Evolutionary conservation across 2,113 vertebrate species (phyloP).

Genomic region (Pituophis catenifer): DNA sequence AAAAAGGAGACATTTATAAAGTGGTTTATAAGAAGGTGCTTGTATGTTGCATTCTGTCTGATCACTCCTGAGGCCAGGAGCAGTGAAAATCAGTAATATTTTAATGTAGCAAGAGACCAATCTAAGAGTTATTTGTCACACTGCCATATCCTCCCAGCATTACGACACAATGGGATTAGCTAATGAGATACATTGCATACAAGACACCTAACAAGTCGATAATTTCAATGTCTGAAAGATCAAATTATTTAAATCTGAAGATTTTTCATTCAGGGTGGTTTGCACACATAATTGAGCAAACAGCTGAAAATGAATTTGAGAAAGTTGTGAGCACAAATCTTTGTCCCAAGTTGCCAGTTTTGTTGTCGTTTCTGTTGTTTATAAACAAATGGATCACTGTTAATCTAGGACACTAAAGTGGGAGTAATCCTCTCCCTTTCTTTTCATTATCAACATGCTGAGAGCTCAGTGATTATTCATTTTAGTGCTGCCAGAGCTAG

Average conservation of each 20-base stretch:
- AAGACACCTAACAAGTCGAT: neutral
- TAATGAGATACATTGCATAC: neutral
- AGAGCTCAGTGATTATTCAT: neutral
- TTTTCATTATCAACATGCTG: neutral
- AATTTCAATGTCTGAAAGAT: neutral
- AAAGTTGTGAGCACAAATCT: neutral
- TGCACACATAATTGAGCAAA: neutral
- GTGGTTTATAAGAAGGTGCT: neutral
- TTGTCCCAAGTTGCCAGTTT: neutral
- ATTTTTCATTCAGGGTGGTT: neutral
- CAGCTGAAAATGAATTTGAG: neutral
- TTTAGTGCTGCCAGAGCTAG: neutral
- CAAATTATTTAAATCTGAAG: neutral
- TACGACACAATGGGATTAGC: neutral
- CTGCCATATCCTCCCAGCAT: neutral
- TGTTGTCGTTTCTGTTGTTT: neutral
- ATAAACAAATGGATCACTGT: neutral
- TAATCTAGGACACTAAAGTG: neutral
- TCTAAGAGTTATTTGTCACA: neutral
- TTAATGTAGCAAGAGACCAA: neutral
- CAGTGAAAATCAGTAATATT: neutral
- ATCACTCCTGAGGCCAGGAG: neutral
- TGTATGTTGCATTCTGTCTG: neutral
- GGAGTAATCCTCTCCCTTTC: neutral
- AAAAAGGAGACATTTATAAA: neutral